These are phyloP conservation scores for Epizoanthus illoricatus DNA, from an alignment of 92 coral and sea anemone genomes.

Conservation along the genomic window DNA sequence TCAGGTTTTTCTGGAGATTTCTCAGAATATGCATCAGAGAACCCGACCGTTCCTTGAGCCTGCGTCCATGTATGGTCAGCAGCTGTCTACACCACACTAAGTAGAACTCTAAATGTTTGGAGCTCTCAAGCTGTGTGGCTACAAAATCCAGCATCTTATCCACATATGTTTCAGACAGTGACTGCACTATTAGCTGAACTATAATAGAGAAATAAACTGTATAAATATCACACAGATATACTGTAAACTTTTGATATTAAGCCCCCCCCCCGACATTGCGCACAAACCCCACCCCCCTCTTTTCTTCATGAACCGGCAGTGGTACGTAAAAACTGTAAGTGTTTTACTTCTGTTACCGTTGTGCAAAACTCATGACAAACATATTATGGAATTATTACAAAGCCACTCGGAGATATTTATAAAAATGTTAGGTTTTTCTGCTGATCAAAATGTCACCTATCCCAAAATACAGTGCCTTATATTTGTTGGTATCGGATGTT, in stretches of 20 bases:
- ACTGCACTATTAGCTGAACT: constrained; percentile 85
- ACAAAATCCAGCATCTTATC: constrained; percentile 86
- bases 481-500: too few species aligned
- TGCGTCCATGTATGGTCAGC: constrained; percentile 82
- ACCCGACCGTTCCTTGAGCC: constrained; percentile 72
- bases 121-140: constrained; percentile 80
- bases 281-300: too few species aligned
- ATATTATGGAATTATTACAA: too few species aligned
- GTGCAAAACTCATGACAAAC: too few species aligned
- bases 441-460: too few species aligned
- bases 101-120: constrained; percentile 85
- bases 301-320: too few species aligned
- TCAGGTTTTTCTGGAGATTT: constrained; percentile 82
- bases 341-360: too few species aligned
- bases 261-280: not conserved
- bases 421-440: too few species aligned
- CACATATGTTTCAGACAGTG: constrained; percentile 71
- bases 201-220: not conserved
- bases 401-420: too few species aligned
- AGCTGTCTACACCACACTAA: constrained; percentile 87
- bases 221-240: not conserved
- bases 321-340: too few species aligned
- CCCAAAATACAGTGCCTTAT: too few species aligned
- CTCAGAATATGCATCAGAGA: constrained; percentile 71
- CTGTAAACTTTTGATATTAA: not conserved